Evolutionary conservation across 2,888 invertebrate genomes (phyloP).

Genomic region (Sinhomidia bicolor): DNA sequence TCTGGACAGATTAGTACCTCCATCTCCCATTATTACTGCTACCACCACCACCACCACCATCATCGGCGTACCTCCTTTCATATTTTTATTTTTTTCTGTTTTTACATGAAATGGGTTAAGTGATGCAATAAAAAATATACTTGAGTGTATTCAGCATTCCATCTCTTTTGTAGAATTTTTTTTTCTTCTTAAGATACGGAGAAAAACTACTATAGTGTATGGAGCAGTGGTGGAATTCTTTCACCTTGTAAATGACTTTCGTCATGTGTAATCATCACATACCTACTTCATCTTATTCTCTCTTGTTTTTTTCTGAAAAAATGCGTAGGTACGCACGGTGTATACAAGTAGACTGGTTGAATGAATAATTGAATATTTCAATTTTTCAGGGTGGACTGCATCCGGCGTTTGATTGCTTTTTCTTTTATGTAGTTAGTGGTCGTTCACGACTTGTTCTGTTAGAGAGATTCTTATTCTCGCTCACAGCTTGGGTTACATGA

Average conservation of each 20-base stretch:
- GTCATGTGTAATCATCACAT: conserved; percentile 55
- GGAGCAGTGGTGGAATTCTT: conserved; percentile 43
- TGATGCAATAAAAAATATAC: not conserved
- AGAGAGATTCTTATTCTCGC: no score
- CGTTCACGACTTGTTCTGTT: not conserved
- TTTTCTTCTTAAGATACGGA: not conserved
- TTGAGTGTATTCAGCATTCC: not conserved
- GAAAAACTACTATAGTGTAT: not conserved
- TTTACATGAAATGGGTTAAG: conserved; percentile 10
- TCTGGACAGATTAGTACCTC: conserved; percentile 56
- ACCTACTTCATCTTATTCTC: conserved; percentile 1
- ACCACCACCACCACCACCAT: conserved; percentile 14
- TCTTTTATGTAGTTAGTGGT: not conserved
- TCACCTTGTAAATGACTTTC: conserved; percentile 61
- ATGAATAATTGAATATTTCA: conserved; percentile 34
- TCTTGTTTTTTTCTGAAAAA: not conserved
- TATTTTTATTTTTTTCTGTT: not conserved
- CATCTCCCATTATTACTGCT: no score
- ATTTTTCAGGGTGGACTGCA: conserved; percentile 44
- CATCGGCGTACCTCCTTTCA: conserved; percentile 51
- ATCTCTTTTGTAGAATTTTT: not conserved
- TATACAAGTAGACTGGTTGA: conserved; percentile 1
- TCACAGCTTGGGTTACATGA: no score
- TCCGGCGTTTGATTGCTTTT: conserved; percentile 56
- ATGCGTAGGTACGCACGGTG: not conserved